Evolutionary conservation across 2,113 vertebrate genomes (phyloP), one percentile per base, ranked within the genome.

Genomic region (Euleptes europaea): DNA sequence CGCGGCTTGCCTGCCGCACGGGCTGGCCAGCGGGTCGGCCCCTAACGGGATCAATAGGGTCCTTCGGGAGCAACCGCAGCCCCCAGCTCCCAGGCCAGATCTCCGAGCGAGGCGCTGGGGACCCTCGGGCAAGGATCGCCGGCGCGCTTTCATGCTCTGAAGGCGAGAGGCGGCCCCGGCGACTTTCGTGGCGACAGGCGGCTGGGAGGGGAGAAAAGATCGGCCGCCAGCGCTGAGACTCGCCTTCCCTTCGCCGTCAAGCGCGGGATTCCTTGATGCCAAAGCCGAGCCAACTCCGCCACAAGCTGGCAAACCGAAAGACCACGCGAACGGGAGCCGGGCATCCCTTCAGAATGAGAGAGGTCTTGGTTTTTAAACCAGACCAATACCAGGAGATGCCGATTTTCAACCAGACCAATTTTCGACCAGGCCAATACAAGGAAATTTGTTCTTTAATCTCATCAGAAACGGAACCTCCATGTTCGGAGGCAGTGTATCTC

Each of bases 21-120:
- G 85, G 79, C 92, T 74, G 78, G 80, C 89, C 80, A 94, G 71
- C 77, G 79, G 35, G 28, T 74, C 66, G 88, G 80, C 85, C 83
- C 54, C 85, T 84, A 85, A 82, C 85, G 73, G 92, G 90, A 90
- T 89, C 91, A 86, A 5, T 38, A n/a, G 85, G 77, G 86, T 87
- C 86, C 92, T 35, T 44, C 12, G 35, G 21, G 85, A 86, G 88
- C 88, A 82, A 83, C 88, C 83, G 83, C 65, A 86, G 81, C 88
- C 60, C 78, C 78, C 84, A 80, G 4, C 91, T 63, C 17, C 71
- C 83, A 89, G 75, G 87, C 44, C 23, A 49, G 40, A 31, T 89
- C 83, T 89, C n/a, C 14, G 89, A 85, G 86, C 88, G 84, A 90
- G 88, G 51, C 69, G 89, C 67, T 78, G 86, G 86, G 88, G 84